Base-by-base conservation (phyloP, 1,140 invertebrate genomes). In the Drosophila pseudoananassae region DNA sequence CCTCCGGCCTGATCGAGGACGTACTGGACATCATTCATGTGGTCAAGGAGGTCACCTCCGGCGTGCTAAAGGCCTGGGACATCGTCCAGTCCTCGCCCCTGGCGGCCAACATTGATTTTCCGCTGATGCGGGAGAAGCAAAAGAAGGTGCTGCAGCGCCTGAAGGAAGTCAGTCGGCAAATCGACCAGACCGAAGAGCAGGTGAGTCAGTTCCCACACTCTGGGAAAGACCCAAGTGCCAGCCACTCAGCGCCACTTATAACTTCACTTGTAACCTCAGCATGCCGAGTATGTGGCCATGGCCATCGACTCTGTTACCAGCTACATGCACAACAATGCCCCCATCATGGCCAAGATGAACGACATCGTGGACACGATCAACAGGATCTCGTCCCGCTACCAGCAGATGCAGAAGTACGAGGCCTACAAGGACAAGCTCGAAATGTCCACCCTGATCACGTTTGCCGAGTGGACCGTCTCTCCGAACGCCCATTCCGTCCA, bases 381-480 rank as follows among this genome's bases (percentile, higher is more conserved):
- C n/a, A 91, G 94, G 1, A 93, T 96, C 12, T 91, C 94, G 0
- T 92, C 93, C 2, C 92, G 93, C 0, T 94, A 95, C 56, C 74
- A 92, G 0, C 89, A 92, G 65, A 95, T 95, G 92, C 52, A 93
- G 5, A 90, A 92, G 20, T 95, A 95, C 78, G 91, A 93, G 33
- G 55, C 79, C 0, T 40, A 93, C 10, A 91, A 93, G 51, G 92
- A 92, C 36, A 91, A 93, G 29, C 92, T 94, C 33, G 95, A 96
- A 81, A 89, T 90, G 33, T 92, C 92, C 43, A 97, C 96, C 0
- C 76, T 96, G 25, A 91, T 95, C 74, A 94, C 95, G 72, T 96
- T 96, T 72, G 95, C 95, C 0, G 92, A 92, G 40, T 93, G 93
- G 82, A 94, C 94, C 5, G 94, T 96, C 0, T 94, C 95, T 0